These are phyloP conservation scores for Peromyscus polionotus DNA, from an alignment of 2,113 vertebrate genomes.

Conservation along the genomic window DNA sequence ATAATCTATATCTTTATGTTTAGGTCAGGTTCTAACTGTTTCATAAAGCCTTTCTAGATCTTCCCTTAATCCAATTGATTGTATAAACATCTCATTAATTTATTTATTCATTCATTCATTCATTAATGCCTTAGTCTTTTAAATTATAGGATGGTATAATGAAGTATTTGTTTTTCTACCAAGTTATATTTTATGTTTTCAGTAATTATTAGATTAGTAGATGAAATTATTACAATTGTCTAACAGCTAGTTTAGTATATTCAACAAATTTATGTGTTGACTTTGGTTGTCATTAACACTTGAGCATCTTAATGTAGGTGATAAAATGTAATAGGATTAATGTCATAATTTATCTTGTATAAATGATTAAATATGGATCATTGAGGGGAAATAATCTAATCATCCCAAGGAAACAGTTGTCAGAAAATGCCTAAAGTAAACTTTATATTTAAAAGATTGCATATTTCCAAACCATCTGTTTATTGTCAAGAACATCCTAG, in stretches of 20 bases:
- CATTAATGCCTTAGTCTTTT: not conserved
- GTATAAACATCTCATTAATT: not conserved
- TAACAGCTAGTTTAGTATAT: not conserved
- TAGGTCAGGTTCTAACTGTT: not conserved
- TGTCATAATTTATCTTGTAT: not conserved
- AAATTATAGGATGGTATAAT: not conserved
- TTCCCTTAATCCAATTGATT: not conserved
- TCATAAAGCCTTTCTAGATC: not conserved
- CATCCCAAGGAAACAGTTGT: not conserved
- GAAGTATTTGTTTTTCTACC: not conserved
- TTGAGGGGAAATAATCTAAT: not conserved
- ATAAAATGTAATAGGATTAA: not conserved
- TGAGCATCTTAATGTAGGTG: not conserved
- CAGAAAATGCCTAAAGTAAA: not conserved
- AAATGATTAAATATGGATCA: not conserved
- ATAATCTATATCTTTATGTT: not conserved
- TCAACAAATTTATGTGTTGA: not conserved
- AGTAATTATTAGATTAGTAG: not conserved
- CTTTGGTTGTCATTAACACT: not conserved
- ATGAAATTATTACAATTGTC: slow-evolving; percentile 4
- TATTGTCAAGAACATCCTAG: not conserved
- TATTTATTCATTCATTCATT: not conserved
- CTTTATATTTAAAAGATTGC: not conserved
- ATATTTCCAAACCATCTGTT: not conserved
- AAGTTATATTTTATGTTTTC: not conserved